Conservation (phyloP, 2,888 invertebrate genomes). For the Cephus runcator region DNA sequence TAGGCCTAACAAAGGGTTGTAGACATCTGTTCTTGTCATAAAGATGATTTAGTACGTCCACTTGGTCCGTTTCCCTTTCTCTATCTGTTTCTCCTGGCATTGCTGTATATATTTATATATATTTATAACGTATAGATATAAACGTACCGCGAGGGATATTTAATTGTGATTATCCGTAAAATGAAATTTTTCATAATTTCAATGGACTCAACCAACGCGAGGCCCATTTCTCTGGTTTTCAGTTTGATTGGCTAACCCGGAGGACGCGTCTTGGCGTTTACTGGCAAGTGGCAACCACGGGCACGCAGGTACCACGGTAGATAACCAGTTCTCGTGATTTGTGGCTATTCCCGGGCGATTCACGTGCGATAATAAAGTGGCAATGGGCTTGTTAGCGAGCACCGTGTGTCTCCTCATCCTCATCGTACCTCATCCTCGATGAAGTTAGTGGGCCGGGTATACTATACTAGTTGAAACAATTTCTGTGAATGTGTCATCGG, state of each 20-base stretch:
- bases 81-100: background rate
- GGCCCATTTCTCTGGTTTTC: background rate
- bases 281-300: background rate
- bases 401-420: slow-evolving; percentile 10
- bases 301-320: slow-evolving; percentile 42
- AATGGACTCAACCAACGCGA: background rate
- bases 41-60: slow-evolving; percentile 51
- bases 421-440: background rate
- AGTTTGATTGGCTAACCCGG: background rate
- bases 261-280: background rate
- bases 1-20: slow-evolving; percentile 60
- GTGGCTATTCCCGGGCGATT: slow-evolving; percentile 60
- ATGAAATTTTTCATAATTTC: background rate
- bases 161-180: background rate
- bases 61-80: background rate
- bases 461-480: slow-evolving; percentile 11
- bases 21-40: slow-evolving; percentile 65
- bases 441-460: slow-evolving; percentile 7
- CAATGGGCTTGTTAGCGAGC: slow-evolving; percentile 62
- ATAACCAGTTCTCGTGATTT: slow-evolving; percentile 62
- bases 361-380: slow-evolving; percentile 62
- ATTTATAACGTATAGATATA: background rate
- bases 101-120: background rate
- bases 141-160: background rate
- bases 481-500: slow-evolving; percentile 1